Conservation (phyloP, 2,797 vertebrate genomes). For the Parauchenoglanis ngamensis region DNA sequence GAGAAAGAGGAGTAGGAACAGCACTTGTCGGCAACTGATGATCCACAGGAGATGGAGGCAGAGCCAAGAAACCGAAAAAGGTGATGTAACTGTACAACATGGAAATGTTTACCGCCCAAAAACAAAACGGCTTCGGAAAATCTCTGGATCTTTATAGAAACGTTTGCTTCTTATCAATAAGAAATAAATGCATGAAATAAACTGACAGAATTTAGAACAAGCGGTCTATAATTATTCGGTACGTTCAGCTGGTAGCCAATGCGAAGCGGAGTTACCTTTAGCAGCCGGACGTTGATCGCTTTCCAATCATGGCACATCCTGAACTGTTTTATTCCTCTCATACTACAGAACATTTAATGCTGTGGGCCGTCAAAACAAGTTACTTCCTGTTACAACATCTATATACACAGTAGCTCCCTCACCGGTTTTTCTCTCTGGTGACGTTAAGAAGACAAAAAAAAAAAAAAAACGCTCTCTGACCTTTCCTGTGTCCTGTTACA, state of each 20-base stretch:
- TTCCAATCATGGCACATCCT: background rate
- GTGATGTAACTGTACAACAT: conserved; percentile 39
- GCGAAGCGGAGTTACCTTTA: background rate
- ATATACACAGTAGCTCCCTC: background rate
- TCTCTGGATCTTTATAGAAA: no score
- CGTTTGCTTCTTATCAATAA: background rate
- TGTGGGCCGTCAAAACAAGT: background rate
- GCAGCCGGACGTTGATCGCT: background rate
- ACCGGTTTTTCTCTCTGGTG: background rate
- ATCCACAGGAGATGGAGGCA: conserved; percentile 3
- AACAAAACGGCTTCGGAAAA: background rate
- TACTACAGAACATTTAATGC: background rate
- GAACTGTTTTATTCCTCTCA: background rate
- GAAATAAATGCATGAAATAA: background rate
- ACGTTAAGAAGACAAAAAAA: background rate
- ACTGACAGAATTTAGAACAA: background rate
- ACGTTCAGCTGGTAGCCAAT: background rate
- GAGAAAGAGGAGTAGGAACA: background rate
- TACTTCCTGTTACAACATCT: background rate
- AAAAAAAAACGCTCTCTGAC: background rate
- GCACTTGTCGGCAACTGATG: background rate
- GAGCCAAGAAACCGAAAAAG: conserved; percentile 1
- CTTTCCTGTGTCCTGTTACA: background rate
- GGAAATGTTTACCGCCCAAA: background rate
- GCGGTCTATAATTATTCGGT: background rate